A percentile compares a stretch with the other conserved stretches of the same genome.
phyloP scores from a whole-genome alignment of 2,113 vertebrate genomes.

The Zosterops pallidus region DNA sequence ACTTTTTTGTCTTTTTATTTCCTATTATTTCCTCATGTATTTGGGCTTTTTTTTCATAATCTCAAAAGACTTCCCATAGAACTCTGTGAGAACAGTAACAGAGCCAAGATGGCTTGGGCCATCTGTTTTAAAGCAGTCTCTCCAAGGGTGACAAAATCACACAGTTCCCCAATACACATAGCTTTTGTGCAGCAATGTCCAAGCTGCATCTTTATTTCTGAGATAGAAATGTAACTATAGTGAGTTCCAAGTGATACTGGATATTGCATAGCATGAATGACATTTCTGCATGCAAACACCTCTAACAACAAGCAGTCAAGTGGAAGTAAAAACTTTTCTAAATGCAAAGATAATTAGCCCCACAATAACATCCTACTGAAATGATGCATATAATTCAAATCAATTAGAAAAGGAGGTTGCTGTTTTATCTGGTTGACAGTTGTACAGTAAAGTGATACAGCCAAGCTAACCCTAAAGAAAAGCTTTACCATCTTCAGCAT shows the following conservation, averaged over 20 bases:
- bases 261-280: neutral
- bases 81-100: neutral
- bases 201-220: neutral
- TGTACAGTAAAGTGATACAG: neutral
- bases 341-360: slow-evolving; percentile 5
- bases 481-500: neutral
- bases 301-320: neutral
- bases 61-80: neutral
- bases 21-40: neutral
- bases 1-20: neutral
- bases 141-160: neutral
- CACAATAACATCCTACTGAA: neutral
- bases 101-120: neutral
- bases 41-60: neutral
- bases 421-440: neutral
- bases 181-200: neutral
- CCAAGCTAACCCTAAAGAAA: neutral
- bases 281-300: neutral
- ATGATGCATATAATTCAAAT: neutral
- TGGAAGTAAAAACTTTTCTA: neutral
- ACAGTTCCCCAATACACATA: neutral
- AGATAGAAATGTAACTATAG: neutral
- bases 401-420: neutral
- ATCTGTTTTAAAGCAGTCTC: neutral
- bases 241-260: neutral